phyloP scores from a whole-genome alignment of 2,888 invertebrate genomes.

The Philopedon plagiatum region DNA sequence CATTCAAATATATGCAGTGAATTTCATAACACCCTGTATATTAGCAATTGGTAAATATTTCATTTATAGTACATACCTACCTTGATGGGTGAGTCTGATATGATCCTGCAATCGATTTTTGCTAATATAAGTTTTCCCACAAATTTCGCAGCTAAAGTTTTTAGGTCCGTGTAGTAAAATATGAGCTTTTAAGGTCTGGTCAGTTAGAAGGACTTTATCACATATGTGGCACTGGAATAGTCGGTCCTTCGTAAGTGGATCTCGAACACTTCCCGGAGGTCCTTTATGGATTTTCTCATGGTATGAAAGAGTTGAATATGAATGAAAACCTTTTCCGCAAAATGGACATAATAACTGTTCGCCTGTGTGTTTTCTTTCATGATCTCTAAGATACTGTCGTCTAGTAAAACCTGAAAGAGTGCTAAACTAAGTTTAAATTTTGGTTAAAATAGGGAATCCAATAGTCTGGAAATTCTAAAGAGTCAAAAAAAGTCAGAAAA shows the following conservation, averaged over 20 bases:
- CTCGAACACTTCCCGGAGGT: constrained; percentile 31
- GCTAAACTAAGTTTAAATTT: too few species aligned
- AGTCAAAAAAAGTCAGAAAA: too few species aligned
- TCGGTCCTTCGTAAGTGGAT: constrained; percentile 32
- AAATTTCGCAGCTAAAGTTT: constrained; percentile 52
- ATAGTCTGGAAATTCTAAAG: too few species aligned
- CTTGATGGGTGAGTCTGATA: constrained; percentile 50
- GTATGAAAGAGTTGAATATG: constrained; percentile 47
- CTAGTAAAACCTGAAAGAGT: constrained; percentile 46
- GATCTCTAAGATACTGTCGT: constrained; percentile 49
- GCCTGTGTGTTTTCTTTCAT: constrained; percentile 52
- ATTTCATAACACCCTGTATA: too few species aligned
- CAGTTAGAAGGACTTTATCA: constrained; percentile 48
- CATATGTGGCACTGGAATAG: constrained; percentile 48
- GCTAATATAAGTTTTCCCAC: constrained; percentile 50
- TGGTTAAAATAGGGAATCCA: too few species aligned
- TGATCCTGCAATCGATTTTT: constrained; percentile 49
- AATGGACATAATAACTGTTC: constrained; percentile 50
- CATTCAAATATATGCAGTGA: too few species aligned
- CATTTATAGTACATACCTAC: constrained; percentile 33
- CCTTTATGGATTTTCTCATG: constrained; percentile 52
- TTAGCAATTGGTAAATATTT: too few species aligned
- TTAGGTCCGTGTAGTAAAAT: constrained; percentile 49
- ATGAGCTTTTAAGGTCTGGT: constrained; percentile 50
- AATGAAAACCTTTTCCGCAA: constrained; percentile 52